Base-by-base conservation (phyloP, 1,140 invertebrate species). In the Bilobella aurantiaca region DNA sequence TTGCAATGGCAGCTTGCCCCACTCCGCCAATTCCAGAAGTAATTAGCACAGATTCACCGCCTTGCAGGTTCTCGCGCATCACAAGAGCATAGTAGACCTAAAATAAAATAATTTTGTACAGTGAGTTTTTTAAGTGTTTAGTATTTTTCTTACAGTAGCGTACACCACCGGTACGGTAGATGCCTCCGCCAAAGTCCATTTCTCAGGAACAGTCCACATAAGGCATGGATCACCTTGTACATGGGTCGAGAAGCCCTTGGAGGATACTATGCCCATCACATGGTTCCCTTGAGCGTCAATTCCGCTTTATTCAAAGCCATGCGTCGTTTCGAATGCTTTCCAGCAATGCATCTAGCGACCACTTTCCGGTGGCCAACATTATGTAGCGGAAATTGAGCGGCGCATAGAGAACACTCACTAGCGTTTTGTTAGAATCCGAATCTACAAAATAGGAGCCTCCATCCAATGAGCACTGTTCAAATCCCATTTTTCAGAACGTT, bases 341-440 rank as follows among this genome's bases (percentile, higher is more conserved):
- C 46, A 94, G 93, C 37, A 98, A 81, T 37, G 94, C 91, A 81
- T 98, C 94, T 27, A 92, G 91, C 29, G 93, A 88, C 34, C 98
- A 81, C 79, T 96, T 95, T 67, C 95, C 95, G 27, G 90, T 92
- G 1, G 94, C 93, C 69, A 98, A 79, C 95, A 98, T 98, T 37
- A 98, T 87, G 77, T 98, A 95, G 65, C 94, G 84, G 86, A 98
- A 98, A 78, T 98, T 98, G 2, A 98, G 82, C 25, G 95, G 87
- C 2, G 93, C 87, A 78, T 93, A 97, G 75, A 94, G 90, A 5
- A 98, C 34, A 42, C 8, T 42, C 8, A 8, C 8, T 8, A 42
- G 34, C 8, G 18, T 42, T 42, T 18, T 42, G 8, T 18, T 42
- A 42, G 8, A 12, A 18, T 8, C 18, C 18, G 34, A 18, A n/a